Percentiles rank a stretch among this genome's conserved stretches.
These are phyloP conservation scores for Tenualosa thibaudeaui DNA, from an alignment of 2,797 vertebrate genomes.

Conservation along the genomic window DNA sequence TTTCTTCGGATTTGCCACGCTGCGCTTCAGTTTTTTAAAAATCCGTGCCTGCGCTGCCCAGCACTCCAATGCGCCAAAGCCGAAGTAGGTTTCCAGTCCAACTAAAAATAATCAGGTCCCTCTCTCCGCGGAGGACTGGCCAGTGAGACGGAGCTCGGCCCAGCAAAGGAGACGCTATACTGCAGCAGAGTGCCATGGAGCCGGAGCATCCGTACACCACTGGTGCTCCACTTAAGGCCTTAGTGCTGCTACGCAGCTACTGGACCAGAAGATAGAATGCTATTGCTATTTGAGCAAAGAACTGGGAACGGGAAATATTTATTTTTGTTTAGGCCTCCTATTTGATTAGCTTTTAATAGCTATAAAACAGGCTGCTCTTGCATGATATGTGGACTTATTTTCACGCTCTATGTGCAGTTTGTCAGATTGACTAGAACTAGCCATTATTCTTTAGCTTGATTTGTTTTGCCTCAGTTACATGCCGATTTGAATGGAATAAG, in stretches of 20 bases:
- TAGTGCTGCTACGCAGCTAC: slow-evolving; percentile 12
- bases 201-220: slow-evolving; percentile 51
- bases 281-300: not conserved
- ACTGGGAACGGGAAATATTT: not conserved
- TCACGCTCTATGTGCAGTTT: not conserved
- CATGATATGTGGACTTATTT: not conserved
- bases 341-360: not conserved
- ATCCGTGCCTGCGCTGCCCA: slow-evolving; percentile 44
- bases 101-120: slow-evolving; percentile 76
- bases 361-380: not conserved
- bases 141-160: slow-evolving; percentile 56
- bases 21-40: not conserved
- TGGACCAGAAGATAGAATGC: not conserved
- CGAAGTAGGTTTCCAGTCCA: slow-evolving; percentile 84
- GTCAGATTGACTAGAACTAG: not conserved
- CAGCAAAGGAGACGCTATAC: slow-evolving; percentile 53
- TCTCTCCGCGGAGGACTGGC: slow-evolving; percentile 62
- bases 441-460: not conserved
- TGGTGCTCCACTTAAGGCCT: slow-evolving; percentile 40
- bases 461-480: not conserved
- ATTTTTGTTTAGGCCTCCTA: not conserved
- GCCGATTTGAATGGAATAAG: not conserved
- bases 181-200: slow-evolving; percentile 62
- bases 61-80: slow-evolving; percentile 63
- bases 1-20: slow-evolving; percentile 25